These are phyloP conservation scores for Alosa sapidissima DNA, from an alignment of 2,797 vertebrate genomes.

Conservation along the genomic window DNA sequence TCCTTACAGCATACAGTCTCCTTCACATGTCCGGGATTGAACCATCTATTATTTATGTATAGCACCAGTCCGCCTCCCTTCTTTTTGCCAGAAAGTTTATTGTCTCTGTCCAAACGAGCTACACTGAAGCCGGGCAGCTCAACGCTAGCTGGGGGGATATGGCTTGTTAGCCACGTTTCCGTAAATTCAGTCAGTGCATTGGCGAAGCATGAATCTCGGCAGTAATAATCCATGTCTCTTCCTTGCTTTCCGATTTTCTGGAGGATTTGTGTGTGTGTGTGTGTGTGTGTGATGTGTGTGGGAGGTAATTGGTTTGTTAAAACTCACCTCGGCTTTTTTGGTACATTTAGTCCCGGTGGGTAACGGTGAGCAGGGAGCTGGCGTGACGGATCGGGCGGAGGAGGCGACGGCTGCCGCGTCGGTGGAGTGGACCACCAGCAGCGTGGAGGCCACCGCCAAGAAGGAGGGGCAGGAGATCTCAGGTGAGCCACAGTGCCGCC, in stretches of 20 bases:
- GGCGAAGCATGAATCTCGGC: no score
- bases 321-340: neutral
- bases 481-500: slow-evolving; percentile 54
- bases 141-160: no score
- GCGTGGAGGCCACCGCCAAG: slow-evolving; percentile 80
- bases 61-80: no score
- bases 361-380: slow-evolving; percentile 76
- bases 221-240: neutral
- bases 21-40: no score
- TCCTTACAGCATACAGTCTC: no score
- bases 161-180: no score
- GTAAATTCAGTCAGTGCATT: no score
- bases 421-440: slow-evolving; percentile 83
- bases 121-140: no score
- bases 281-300: neutral
- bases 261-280: neutral
- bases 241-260: neutral
- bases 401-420: slow-evolving; percentile 59
- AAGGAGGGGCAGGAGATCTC: slow-evolving; percentile 87
- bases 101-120: no score
- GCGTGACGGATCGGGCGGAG: slow-evolving; percentile 81
- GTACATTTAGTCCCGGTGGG: slow-evolving; percentile 68
- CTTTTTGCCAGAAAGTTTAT: no score
- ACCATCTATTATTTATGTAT: no score
- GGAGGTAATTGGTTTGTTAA: slow-evolving; percentile 1